Evolutionary conservation across 2,113 vertebrate genomes (phyloP).

Genomic region (Corythaeola cristata): DNA sequence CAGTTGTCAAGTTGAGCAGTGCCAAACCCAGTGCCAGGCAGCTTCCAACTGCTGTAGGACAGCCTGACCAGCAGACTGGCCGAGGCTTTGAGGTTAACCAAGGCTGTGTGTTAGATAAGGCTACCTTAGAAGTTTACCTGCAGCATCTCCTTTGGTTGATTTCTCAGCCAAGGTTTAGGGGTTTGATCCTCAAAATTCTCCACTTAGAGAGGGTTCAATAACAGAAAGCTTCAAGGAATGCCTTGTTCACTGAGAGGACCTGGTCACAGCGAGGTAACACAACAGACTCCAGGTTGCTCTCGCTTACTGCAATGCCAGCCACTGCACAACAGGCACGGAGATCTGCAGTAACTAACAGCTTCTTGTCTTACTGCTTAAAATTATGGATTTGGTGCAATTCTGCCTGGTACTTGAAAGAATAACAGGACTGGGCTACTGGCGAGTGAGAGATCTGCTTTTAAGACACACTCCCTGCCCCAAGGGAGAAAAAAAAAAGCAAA

Average conservation of each 20-base stretch:
- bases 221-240: neutral
- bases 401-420: neutral
- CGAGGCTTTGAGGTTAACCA: accelerated
- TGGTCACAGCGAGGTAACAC: accelerated
- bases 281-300: neutral
- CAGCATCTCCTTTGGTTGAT: neutral
- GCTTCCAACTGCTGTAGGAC: neutral
- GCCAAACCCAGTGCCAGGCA: neutral
- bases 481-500: accelerated
- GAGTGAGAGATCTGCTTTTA: neutral
- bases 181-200: neutral
- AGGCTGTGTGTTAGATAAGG: neutral
- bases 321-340: neutral
- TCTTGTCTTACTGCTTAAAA: neutral
- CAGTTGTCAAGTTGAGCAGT: neutral
- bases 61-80: neutral
- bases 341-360: neutral
- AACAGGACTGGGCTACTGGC: neutral
- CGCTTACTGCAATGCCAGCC: neutral
- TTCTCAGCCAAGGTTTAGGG: neutral
- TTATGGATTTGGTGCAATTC: neutral
- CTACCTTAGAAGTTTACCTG: neutral
- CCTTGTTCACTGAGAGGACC: neutral
- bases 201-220: neutral
- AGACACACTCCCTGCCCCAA: neutral